Percentiles rank a stretch among this genome's conserved stretches.
Evolutionary conservation across 2,888 invertebrate genomes (phyloP).

Genomic region (Charanyca ferruginea): DNA sequence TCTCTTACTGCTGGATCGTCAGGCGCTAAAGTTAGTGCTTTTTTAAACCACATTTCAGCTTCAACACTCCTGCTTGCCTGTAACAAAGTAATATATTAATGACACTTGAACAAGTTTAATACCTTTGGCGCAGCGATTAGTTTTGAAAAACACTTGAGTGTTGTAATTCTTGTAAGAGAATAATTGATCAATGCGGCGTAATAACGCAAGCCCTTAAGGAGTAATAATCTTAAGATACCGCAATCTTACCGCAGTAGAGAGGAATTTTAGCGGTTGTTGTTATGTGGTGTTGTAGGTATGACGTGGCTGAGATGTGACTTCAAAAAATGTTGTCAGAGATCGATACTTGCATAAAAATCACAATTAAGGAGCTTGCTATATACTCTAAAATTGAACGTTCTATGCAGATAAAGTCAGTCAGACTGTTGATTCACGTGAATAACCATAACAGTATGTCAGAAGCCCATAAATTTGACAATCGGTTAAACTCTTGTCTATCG

Average conservation of each 20-base stretch:
- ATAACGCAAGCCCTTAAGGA: slow-evolving; percentile 48
- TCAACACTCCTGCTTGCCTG: slow-evolving; percentile 95
- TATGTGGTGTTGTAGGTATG: slow-evolving; percentile 15
- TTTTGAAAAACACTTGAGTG: slow-evolving; percentile 28
- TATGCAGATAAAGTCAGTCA: slow-evolving; percentile 18
- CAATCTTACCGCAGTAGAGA: slow-evolving; percentile 53
- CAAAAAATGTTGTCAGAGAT: not conserved
- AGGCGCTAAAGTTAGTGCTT: slow-evolving; percentile 95
- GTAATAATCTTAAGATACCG: slow-evolving; percentile 52
- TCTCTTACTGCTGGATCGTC: slow-evolving; percentile 96
- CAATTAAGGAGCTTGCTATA: not conserved
- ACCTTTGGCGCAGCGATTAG: slow-evolving; percentile 39
- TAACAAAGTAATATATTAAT: slow-evolving; percentile 71
- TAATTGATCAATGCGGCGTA: slow-evolving; percentile 54
- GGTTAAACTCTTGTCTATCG: slow-evolving; percentile 20
- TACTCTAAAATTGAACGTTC: not conserved
- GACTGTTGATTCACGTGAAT: slow-evolving; percentile 15
- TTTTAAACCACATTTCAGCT: slow-evolving; percentile 97
- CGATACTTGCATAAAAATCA: not conserved
- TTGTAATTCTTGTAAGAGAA: slow-evolving; percentile 53
- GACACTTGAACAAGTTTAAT: slow-evolving; percentile 44
- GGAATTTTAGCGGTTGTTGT: slow-evolving; percentile 30
- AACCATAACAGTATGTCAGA: slow-evolving; percentile 18
- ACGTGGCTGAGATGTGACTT: not conserved
- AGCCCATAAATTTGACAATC: slow-evolving; percentile 15